Base-by-base conservation (phyloP, 2,113 vertebrate species). In the Zosterops hypoxanthus region DNA sequence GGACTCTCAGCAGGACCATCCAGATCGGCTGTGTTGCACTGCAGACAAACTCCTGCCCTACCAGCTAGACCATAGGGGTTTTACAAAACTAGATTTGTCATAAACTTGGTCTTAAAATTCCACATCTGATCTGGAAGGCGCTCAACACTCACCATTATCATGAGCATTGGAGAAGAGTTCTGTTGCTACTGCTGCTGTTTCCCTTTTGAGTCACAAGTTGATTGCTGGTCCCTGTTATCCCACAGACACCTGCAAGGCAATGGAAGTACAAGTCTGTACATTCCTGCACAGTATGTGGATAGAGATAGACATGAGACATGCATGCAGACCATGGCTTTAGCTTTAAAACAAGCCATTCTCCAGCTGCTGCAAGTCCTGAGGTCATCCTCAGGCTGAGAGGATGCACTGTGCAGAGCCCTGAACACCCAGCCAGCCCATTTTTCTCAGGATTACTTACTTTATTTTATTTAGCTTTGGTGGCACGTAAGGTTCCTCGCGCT, bases 381-480 rank as follows among this genome's bases (percentile, higher is more conserved):
- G 41, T 71, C 69, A 42, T 42, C 84, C 31, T 60, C 31, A 26
- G 64, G 42, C 56, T 60, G 88, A 57, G n/a, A 81, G 59, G 56
- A 68, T 46, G 41, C 56, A 46, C 56, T 78, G 60, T 22, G 47
- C 34, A 60, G 39, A 63, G 42, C 20, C 72, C 76, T 57, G 44
- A 86, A 60, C 64, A 29, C 64, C 31, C 68, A 59, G 16, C 19
- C 42, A 50, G 83, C 77, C 77, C 49, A 86, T 90, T 95, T 92
- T 97, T 95, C 93, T 93, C 25, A 21, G 86, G 84, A 95, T 96
- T 68, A 41, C 90, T 95, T 91, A 80, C 89, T 97, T 96, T 95
- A 80, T 95, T 97, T 96, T 93, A 95, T 95, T 96, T 96, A 82
- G 77, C 87, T 97, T 95, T 89, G 96, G 96, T 90, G 88, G 86